Evolutionary conservation across 2,888 invertebrate genomes (phyloP).

Genomic region (Mesorhabditis spiculigera): DNA sequence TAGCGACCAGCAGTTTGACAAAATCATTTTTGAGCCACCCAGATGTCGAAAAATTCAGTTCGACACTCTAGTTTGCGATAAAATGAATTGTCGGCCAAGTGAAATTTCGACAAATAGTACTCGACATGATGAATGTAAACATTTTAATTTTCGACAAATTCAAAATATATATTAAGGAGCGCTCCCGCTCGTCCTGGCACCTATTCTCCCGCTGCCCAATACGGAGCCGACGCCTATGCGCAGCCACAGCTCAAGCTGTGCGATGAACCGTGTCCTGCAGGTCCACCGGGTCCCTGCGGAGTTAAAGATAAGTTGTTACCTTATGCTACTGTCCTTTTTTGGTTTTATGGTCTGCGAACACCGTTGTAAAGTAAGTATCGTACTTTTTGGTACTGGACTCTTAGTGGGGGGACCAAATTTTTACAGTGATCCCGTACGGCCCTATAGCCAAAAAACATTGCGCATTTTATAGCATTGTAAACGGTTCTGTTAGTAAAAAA

Average conservation of each 20-base stretch:
- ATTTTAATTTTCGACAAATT: no score
- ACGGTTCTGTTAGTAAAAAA: no score
- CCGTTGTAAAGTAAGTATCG: not conserved
- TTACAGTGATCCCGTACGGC: no score
- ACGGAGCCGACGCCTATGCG: not conserved
- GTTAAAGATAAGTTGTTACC: not conserved
- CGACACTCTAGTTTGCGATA: not conserved
- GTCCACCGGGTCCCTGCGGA: conserved; percentile 1
- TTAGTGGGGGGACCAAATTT: no score
- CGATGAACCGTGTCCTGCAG: not conserved
- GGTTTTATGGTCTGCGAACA: not conserved
- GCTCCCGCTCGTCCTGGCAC: not conserved
- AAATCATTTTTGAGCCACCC: no score
- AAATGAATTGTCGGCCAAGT: not conserved
- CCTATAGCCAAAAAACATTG: no score
- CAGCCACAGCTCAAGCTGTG: not conserved
- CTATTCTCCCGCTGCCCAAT: not conserved
- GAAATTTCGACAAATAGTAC: no score
- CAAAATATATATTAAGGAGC: not conserved
- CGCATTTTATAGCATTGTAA: no score
- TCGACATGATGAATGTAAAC: no score
- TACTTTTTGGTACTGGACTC: no score
- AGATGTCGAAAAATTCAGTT: no score
- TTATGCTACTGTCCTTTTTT: not conserved
- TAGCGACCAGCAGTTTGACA: no score